Percentiles rank a stretch among this genome's conserved stretches.
Conservation (phyloP, 2,113 vertebrate genomes). For the Caretta caretta region DNA sequence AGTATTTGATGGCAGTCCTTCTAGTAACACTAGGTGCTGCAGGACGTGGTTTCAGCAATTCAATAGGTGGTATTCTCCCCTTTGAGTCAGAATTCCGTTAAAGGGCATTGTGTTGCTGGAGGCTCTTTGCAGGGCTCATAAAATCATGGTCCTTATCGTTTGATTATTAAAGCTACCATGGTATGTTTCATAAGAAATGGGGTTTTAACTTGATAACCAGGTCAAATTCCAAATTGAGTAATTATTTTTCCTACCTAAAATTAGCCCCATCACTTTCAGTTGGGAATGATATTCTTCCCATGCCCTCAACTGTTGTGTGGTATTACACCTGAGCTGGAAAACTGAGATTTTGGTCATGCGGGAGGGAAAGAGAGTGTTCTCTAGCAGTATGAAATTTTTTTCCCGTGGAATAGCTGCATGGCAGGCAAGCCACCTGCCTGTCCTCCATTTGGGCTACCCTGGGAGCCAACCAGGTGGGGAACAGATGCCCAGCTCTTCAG, state of each 20-base stretch:
- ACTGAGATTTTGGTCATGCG: neutral
- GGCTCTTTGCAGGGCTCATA: fast-evolving
- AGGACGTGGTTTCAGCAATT: neutral
- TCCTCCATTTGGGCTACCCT: neutral
- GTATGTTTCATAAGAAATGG: neutral
- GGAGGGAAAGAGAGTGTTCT: neutral
- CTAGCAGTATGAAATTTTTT: neutral
- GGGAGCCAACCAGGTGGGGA: neutral
- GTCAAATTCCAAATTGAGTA: fast-evolving
- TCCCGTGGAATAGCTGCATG: neutral
- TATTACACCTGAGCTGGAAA: neutral
- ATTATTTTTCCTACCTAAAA: neutral
- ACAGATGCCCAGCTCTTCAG: neutral
- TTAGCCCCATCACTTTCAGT: neutral
- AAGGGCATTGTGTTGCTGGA: fast-evolving
- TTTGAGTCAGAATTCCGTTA: neutral
- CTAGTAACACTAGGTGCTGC: neutral
- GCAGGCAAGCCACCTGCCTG: neutral
- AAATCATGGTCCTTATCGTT: neutral
- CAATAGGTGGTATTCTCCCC: neutral
- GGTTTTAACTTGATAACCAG: neutral
- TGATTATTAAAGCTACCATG: neutral
- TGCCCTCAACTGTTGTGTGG: neutral
- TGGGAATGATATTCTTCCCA: neutral
- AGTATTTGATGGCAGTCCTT: neutral